Conservation (phyloP, 2,113 vertebrate genomes). For the Drymodes brunneopygia region DNA sequence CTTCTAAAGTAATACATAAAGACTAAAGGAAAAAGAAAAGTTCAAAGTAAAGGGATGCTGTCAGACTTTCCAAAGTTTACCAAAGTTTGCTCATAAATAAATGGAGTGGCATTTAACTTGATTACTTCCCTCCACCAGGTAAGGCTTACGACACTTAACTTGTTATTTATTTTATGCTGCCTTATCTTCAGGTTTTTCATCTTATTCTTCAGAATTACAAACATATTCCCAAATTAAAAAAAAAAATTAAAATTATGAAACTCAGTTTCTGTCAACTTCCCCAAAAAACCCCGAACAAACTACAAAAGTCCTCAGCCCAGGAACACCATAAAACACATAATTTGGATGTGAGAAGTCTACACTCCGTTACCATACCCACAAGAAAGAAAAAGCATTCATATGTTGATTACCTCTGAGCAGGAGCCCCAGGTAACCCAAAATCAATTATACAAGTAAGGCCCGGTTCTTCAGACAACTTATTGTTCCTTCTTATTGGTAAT, state of each 20-base stretch:
- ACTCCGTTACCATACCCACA: background rate
- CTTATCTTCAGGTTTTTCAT: background rate
- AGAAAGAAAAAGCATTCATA: background rate
- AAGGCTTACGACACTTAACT: background rate
- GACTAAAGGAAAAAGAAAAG: background rate
- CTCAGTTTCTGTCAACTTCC: background rate
- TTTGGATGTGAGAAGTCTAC: background rate
- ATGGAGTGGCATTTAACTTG: background rate
- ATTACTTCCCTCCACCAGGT: background rate
- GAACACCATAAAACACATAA: background rate
- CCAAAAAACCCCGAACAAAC: accelerated
- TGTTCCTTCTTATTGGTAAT: background rate
- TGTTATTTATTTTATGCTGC: background rate
- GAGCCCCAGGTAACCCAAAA: background rate
- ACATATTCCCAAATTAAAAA: background rate
- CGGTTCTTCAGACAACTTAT: background rate
- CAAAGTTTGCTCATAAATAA: background rate
- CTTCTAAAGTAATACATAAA: background rate
- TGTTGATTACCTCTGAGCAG: accelerated
- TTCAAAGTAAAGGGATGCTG: background rate
- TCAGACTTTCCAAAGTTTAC: background rate
- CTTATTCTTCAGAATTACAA: background rate
- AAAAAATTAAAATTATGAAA: background rate
- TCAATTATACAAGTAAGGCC: background rate
- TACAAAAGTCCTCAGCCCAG: accelerated